Conservation (phyloP, 1,140 invertebrate species). For the Mercenaria mercenaria region DNA sequence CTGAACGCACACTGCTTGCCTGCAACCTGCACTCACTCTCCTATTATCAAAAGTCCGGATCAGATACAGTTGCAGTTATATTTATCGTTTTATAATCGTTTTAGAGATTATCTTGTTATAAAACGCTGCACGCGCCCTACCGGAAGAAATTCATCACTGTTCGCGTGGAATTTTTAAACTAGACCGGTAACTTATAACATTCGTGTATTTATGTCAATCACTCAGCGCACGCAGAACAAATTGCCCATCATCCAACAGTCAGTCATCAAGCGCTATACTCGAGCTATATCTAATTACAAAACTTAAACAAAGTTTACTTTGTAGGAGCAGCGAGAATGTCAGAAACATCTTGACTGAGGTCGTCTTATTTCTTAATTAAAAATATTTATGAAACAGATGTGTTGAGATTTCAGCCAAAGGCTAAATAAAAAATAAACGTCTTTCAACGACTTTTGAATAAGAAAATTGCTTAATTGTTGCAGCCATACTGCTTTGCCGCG, state of each 20-base stretch:
- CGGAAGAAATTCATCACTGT: constrained; percentile 38
- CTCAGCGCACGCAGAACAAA: constrained; percentile 20
- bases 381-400: too few relatives aligned
- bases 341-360: too few relatives aligned
- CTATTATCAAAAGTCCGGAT: background rate
- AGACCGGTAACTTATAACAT: background rate
- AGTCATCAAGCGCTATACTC: background rate
- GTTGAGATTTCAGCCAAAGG: too few relatives aligned
- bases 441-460: too few relatives aligned
- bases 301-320: constrained; percentile 21
- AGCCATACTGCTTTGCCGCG: too few relatives aligned
- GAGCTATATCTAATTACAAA: background rate
- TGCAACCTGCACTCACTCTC: background rate
- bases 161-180: background rate
- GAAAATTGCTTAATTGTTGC: too few relatives aligned
- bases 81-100: background rate
- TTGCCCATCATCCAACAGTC: background rate
- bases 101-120: constrained; percentile 25
- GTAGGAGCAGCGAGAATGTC: background rate
- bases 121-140: constrained; percentile 34
- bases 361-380: too few relatives aligned
- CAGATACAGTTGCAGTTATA: constrained; percentile 15
- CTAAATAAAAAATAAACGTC: too few relatives aligned
- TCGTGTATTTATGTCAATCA: constrained; percentile 35
- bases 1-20: background rate